phyloP scores from a whole-genome alignment of 2,113 vertebrate species.

The Entomyzon cyanotis region DNA sequence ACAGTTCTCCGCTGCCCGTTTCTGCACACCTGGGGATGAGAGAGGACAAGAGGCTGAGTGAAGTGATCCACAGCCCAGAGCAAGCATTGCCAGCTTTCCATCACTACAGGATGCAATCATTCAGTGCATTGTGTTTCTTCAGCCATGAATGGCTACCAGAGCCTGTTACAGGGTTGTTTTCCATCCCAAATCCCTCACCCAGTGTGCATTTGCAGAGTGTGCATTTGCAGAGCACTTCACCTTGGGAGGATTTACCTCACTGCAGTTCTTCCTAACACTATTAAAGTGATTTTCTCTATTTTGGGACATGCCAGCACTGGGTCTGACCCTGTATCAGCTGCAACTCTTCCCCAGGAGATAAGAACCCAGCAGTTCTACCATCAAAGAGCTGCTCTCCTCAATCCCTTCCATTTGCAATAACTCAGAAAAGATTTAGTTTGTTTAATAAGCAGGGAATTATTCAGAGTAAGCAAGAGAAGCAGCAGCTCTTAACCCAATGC shows the following conservation, averaged over 20 bases:
- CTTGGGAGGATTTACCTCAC: neutral
- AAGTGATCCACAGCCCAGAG: neutral
- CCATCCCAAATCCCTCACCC: neutral
- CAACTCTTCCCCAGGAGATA: neutral
- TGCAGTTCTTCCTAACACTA: neutral
- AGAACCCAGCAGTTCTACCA: neutral
- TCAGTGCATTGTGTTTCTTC: accelerated
- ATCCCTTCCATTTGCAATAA: neutral
- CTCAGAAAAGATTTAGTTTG: neutral
- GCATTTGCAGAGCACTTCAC: neutral
- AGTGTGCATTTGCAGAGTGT: accelerated
- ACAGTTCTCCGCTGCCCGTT: slow-evolving; percentile 86
- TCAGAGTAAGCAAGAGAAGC: neutral
- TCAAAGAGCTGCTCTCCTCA: neutral
- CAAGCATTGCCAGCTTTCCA: neutral
- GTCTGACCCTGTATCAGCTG: neutral
- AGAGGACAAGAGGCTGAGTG: neutral
- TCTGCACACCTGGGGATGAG: slow-evolving; percentile 81
- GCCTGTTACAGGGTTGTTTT: accelerated
- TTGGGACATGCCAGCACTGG: neutral
- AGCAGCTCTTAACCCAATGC: neutral
- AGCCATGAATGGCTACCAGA: accelerated
- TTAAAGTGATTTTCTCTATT: slow-evolving; percentile 5
- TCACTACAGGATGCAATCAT: accelerated
- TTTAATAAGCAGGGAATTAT: neutral